Evolutionary conservation across 2,113 vertebrate species (phyloP).

Genomic region (Sinocyclocheilus maitianheensis): DNA sequence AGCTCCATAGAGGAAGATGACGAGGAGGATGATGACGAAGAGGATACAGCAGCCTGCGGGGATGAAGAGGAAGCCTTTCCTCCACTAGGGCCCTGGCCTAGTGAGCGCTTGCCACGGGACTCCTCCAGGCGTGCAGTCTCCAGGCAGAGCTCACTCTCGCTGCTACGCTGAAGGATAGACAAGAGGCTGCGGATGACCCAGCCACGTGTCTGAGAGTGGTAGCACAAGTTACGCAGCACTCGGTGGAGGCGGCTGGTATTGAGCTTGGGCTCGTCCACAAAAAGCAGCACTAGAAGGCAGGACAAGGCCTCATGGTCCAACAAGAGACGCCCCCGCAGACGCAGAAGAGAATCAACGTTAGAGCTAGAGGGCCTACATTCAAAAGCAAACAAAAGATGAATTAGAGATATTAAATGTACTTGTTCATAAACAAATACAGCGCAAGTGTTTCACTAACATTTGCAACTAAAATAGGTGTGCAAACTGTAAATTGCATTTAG

Average conservation of each 20-base stretch:
- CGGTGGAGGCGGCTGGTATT: slow-evolving; percentile 93
- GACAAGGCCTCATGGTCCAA: slow-evolving; percentile 92
- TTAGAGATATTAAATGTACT: neutral
- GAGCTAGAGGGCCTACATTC: slow-evolving; percentile 84
- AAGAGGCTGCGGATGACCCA: slow-evolving; percentile 93
- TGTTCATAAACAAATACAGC: neutral
- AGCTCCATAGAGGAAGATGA: slow-evolving; percentile 84
- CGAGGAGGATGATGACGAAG: slow-evolving; percentile 58
- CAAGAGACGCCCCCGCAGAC: slow-evolving; percentile 85
- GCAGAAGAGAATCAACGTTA: slow-evolving; percentile 87
- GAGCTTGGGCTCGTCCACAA: slow-evolving; percentile 93
- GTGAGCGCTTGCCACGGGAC: slow-evolving; percentile 80
- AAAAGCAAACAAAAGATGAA: slow-evolving; percentile 2
- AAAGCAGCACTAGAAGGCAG: slow-evolving; percentile 89
- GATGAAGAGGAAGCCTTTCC: slow-evolving; percentile 63
- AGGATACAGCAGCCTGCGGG: slow-evolving; percentile 64
- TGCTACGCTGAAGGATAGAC: slow-evolving; percentile 93
- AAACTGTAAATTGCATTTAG: neutral
- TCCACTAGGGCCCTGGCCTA: slow-evolving; percentile 63
- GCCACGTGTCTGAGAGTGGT: slow-evolving; percentile 87
- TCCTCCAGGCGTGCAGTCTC: slow-evolving; percentile 84
- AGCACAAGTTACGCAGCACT: slow-evolving; percentile 89
- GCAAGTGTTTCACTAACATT: neutral
- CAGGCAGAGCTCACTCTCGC: slow-evolving; percentile 91
- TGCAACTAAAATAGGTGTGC: neutral